Conservation (phyloP, 2,888 invertebrate species). For the Tetragonisca angustula region DNA sequence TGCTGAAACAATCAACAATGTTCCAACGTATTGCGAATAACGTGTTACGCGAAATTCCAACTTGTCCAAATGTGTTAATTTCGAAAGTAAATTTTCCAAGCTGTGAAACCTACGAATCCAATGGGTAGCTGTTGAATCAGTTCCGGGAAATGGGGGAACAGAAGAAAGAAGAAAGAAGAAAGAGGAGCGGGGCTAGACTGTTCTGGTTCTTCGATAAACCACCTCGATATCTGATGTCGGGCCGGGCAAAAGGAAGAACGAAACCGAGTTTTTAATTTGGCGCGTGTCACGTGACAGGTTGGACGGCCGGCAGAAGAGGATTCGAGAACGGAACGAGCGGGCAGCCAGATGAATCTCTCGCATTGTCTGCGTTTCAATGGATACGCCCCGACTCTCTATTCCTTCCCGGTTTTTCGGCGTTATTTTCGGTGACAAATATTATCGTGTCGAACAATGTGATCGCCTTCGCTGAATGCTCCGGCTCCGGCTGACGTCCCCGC, state of each 20-base stretch:
- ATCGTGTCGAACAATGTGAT: slow-evolving; percentile 83
- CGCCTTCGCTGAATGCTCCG: slow-evolving; percentile 76
- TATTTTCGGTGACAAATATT: slow-evolving; percentile 84
- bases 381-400: slow-evolving; percentile 77
- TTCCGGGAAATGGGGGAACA: neutral
- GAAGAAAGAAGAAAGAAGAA: neutral
- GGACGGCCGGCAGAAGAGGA: slow-evolving; percentile 64
- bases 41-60: neutral
- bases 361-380: slow-evolving; percentile 82
- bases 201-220: slow-evolving; percentile 70
- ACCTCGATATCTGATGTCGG: slow-evolving; percentile 76
- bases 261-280: slow-evolving; percentile 83
- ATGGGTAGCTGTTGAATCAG: neutral
- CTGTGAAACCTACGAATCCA: neutral
- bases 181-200: slow-evolving; percentile 20
- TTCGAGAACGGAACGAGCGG: slow-evolving; percentile 67
- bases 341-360: slow-evolving; percentile 81
- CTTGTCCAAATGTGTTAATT: neutral
- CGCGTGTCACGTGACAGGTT: slow-evolving; percentile 71
- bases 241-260: slow-evolving; percentile 51
- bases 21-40: neutral
- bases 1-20: neutral
- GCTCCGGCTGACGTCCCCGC: slow-evolving; percentile 59
- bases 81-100: neutral
- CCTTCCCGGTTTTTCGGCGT: slow-evolving; percentile 77